phyloP scores from a whole-genome alignment of 2,113 vertebrate genomes.

The Leucopternis melanops region DNA sequence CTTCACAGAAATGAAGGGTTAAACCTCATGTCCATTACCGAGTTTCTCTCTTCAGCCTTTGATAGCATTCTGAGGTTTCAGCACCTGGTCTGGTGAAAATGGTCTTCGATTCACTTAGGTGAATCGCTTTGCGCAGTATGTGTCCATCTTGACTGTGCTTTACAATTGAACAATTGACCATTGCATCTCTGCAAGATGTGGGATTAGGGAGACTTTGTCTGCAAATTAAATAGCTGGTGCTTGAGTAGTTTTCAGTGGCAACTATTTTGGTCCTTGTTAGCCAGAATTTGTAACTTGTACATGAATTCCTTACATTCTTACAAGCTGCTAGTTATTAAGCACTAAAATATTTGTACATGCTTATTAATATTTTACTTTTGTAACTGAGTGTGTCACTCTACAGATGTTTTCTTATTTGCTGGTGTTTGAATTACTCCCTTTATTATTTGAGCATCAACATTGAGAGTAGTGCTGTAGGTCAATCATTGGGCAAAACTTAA shows the following conservation, averaged over 20 bases:
- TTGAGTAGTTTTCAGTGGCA: background rate
- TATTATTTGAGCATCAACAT: background rate
- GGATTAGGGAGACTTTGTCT: background rate
- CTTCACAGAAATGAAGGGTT: background rate
- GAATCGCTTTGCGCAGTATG: rapidly evolving
- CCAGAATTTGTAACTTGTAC: background rate
- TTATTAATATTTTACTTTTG: background rate
- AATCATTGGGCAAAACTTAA: background rate
- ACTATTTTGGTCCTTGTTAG: background rate
- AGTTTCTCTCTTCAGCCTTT: background rate
- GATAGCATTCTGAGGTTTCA: background rate
- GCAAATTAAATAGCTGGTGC: background rate
- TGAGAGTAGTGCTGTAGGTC: background rate
- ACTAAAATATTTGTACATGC: background rate
- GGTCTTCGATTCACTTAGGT: background rate
- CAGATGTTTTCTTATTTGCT: background rate
- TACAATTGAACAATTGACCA: too few species aligned
- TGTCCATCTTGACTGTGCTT: background rate
- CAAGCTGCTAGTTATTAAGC: background rate
- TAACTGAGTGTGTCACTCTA: background rate
- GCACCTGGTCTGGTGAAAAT: background rate
- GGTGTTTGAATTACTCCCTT: background rate
- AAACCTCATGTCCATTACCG: background rate
- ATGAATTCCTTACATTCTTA: background rate
- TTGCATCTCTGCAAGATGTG: too few species aligned